These are phyloP conservation scores for Xenopus petersii DNA, from an alignment of 2,797 vertebrate species.

Conservation along the genomic window DNA sequence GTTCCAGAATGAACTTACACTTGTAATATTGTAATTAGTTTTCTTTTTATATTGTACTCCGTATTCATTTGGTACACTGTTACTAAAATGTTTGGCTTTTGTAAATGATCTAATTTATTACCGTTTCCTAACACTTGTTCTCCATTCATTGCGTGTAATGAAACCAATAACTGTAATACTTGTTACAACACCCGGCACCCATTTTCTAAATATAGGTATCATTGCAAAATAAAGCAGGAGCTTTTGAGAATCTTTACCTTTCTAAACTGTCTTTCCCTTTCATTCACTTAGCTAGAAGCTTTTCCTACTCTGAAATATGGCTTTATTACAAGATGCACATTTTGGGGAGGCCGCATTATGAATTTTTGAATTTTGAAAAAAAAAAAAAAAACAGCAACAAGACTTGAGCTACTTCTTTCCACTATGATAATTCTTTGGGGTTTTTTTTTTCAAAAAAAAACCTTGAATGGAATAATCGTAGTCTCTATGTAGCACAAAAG, in stretches of 20 bases:
- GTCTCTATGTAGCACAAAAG: no score
- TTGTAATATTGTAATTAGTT: conserved; percentile 90
- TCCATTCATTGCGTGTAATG: conserved; percentile 87
- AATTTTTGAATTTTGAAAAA: no score
- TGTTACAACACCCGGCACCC: conserved; percentile 79
- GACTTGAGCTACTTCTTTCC: no score
- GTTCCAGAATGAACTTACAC: conserved; percentile 78
- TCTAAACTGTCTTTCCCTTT: conserved; percentile 61
- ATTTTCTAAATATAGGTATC: conserved; percentile 80
- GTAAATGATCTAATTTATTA: conserved; percentile 99
- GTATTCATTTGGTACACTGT: conserved; percentile 98
- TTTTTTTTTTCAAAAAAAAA: no score
- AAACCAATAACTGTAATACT: conserved; percentile 80
- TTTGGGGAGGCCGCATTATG: no score
- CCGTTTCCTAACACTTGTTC: conserved; percentile 87
- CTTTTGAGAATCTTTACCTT: conserved; percentile 71
- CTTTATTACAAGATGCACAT: background rate
- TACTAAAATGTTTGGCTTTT: conserved; percentile 83
- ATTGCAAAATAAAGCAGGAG: conserved; percentile 87
- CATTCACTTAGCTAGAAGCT: conserved; percentile 18
- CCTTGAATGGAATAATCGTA: no score
- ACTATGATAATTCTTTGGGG: no score
- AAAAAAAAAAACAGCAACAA: no score
- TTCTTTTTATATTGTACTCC: conserved; percentile 95
- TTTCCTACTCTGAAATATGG: background rate